A percentile compares a stretch with the other conserved stretches of the same genome.
phyloP scores from a whole-genome alignment of 2,888 invertebrate species.

The Schizaphis graminum region DNA sequence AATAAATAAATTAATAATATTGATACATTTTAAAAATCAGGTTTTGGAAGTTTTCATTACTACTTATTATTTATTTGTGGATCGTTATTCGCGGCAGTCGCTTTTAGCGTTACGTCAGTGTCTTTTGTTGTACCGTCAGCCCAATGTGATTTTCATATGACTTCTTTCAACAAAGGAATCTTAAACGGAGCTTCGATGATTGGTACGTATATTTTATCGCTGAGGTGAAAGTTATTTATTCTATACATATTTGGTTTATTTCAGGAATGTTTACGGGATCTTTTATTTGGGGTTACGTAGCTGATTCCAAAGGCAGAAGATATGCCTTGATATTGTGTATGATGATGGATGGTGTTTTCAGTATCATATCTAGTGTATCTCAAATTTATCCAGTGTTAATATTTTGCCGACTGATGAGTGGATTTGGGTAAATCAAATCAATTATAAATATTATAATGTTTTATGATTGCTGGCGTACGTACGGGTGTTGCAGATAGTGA shows the following conservation, averaged over 20 bases:
- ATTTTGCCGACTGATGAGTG: constrained; percentile 81
- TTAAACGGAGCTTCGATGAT: constrained; percentile 84
- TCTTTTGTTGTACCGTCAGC: constrained; percentile 88
- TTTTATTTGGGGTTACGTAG: constrained; percentile 88
- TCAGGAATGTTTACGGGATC: constrained; percentile 86
- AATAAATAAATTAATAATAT: background rate
- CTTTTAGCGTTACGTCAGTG: constrained; percentile 84
- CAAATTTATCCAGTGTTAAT: constrained; percentile 82
- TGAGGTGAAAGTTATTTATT: background rate
- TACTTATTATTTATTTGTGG: constrained; percentile 82
- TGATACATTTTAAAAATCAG: background rate
- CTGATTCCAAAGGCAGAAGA: constrained; percentile 86
- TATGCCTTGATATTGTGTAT: constrained; percentile 81
- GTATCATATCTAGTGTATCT: constrained; percentile 81
- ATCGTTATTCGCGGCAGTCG: constrained; percentile 85
- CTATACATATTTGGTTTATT: background rate
- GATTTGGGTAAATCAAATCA: constrained; percentile 78
- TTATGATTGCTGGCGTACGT: background rate
- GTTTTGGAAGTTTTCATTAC: constrained; percentile 85
- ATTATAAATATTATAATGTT: background rate
- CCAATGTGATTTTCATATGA: constrained; percentile 85
- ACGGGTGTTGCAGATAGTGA: background rate
- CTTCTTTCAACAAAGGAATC: constrained; percentile 83
- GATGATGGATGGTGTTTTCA: constrained; percentile 81
- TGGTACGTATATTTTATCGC: constrained; percentile 72